These are phyloP conservation scores for Hapalemur alaotrensis DNA, from an alignment of 2,797 vertebrate genomes.

Conservation along the genomic window DNA sequence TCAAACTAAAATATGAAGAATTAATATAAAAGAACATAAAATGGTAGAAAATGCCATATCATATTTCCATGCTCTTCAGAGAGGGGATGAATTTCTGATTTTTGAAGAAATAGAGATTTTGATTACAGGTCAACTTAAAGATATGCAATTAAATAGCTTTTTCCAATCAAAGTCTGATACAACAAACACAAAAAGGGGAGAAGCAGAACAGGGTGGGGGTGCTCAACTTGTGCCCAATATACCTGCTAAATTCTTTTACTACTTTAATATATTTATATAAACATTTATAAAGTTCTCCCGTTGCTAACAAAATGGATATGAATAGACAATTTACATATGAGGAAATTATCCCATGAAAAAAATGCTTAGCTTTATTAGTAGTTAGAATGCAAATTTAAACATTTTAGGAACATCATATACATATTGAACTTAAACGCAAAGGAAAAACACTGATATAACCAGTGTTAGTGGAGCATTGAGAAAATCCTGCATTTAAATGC, in stretches of 20 bases:
- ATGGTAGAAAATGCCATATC: neutral
- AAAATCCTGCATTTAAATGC: conserved; percentile 36
- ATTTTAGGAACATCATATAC: neutral
- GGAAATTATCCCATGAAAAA: neutral
- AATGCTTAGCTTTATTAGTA: neutral
- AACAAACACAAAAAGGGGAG: neutral
- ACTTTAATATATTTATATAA: neutral
- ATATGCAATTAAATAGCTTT: neutral
- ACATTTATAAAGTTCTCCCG: neutral
- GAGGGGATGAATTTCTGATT: neutral
- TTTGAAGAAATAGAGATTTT: conserved; percentile 32
- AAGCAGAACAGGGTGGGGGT: neutral
- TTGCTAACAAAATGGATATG: neutral
- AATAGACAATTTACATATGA: neutral
- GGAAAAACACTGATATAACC: conserved; percentile 2
- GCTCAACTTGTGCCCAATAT: neutral
- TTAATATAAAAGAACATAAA: conserved; percentile 26
- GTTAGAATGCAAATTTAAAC: neutral
- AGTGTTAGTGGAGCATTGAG: neutral
- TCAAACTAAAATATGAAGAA: neutral
- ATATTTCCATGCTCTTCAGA: neutral
- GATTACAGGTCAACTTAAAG: neutral
- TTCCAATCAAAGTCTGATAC: neutral
- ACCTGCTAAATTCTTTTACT: neutral
- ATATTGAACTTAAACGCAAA: neutral